Evolutionary conservation across 2,797 vertebrate species (phyloP).

Genomic region (Coccyzus lansbergi): DNA sequence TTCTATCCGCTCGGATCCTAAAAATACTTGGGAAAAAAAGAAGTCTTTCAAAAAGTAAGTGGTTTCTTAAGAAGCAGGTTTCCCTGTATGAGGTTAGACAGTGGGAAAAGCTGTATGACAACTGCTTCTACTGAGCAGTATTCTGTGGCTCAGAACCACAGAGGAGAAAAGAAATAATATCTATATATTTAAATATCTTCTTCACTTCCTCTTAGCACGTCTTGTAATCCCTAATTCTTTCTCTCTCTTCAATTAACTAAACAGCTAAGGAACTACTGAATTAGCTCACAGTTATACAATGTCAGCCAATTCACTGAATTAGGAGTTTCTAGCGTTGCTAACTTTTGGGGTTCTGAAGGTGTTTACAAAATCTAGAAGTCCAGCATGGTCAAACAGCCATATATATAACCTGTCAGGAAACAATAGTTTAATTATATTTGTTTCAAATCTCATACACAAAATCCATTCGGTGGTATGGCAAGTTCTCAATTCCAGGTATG

Average conservation of each 20-base stretch:
- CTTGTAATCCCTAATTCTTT: not conserved
- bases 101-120: not conserved
- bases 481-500: not conserved
- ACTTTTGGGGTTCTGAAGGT: not conserved
- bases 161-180: not conserved
- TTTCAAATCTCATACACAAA: not conserved
- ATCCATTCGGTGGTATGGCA: not conserved
- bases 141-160: not conserved
- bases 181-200: not conserved
- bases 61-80: not conserved
- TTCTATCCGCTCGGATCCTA: not conserved
- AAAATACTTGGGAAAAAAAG: not conserved
- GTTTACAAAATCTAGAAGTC: not conserved
- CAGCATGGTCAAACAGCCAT: not conserved
- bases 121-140: not conserved
- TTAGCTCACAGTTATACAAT: not conserved
- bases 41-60: not conserved
- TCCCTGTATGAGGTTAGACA: not conserved
- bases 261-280: not conserved
- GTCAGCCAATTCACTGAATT: not conserved
- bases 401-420: not conserved
- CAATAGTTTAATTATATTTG: constrained; percentile 20
- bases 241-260: not conserved
- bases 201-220: not conserved
- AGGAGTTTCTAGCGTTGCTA: not conserved